Percentiles rank a stretch among this genome's conserved stretches.
Conservation (phyloP, 2,888 invertebrate species). For the Lutraria lutraria region DNA sequence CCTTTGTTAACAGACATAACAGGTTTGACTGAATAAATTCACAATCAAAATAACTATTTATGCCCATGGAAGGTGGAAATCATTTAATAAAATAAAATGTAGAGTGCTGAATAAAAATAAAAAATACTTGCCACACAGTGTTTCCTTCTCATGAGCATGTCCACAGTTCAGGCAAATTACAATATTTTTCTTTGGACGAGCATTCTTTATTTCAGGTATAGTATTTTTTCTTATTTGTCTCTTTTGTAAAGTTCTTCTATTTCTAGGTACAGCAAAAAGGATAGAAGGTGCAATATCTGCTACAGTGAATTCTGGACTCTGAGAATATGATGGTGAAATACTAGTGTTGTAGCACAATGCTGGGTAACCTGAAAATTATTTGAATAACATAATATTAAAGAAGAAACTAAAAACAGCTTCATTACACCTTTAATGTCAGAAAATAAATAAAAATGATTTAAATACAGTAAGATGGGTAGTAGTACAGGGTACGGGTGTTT, state of each 20-base stretch:
- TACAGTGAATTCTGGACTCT: constrained; percentile 23
- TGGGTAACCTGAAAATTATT: constrained; percentile 46
- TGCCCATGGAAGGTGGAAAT: no score
- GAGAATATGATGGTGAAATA: not conserved
- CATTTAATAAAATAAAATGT: no score
- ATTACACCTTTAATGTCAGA: not conserved
- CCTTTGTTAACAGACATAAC: no score
- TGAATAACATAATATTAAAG: not conserved
- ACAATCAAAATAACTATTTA: no score
- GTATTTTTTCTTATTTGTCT: constrained; percentile 92
- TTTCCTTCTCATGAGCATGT: constrained; percentile 92
- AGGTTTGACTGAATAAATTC: no score
- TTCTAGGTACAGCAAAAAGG: constrained; percentile 92
- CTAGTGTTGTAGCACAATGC: constrained; percentile 37
- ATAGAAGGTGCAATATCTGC: constrained; percentile 86
- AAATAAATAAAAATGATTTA: not conserved
- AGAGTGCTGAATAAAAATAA: not conserved
- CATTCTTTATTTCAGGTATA: constrained; percentile 90
- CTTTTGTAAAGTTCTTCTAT: constrained; percentile 92
- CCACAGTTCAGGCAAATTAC: constrained; percentile 94
- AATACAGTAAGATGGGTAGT: not conserved
- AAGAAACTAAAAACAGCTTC: not conserved
- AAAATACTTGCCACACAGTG: constrained; percentile 91
- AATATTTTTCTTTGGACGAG: constrained; percentile 92
- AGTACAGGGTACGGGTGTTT: not conserved